These are phyloP conservation scores for Phytoseiulus persimilis DNA, from an alignment of 2,888 invertebrate genomes.

Conservation along the genomic window DNA sequence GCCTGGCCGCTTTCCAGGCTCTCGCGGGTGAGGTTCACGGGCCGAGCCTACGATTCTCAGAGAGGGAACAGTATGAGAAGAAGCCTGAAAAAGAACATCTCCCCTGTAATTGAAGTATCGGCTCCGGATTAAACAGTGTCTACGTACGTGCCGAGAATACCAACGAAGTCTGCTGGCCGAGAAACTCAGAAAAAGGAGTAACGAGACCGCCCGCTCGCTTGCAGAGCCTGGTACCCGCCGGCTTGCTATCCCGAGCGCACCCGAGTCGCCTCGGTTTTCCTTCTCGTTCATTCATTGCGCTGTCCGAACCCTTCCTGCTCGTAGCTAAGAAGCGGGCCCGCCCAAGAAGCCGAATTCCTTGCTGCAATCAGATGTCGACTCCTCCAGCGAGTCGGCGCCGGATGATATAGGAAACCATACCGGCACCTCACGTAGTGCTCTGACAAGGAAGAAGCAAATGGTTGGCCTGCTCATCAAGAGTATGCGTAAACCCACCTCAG, in stretches of 20 bases:
- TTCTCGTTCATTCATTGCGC: background rate
- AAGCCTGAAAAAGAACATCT: background rate
- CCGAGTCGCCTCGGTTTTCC: background rate
- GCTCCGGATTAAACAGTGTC: conserved; percentile 32
- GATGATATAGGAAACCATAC: too few relatives aligned
- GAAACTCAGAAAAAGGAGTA: background rate
- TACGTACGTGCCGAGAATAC: conserved; percentile 34
- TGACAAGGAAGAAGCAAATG: too few relatives aligned
- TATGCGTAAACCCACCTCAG: too few relatives aligned
- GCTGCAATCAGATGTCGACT: background rate
- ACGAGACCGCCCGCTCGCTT: background rate
- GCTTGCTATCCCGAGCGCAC: background rate
- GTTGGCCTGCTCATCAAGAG: too few relatives aligned
- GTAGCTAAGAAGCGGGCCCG: background rate
- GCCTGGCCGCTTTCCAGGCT: background rate
- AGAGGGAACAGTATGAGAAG: background rate
- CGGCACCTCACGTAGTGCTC: too few relatives aligned
- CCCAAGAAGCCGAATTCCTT: background rate
- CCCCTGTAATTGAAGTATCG: conserved; percentile 33
- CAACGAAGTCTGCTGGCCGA: conserved; percentile 19
- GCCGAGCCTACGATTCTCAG: background rate
- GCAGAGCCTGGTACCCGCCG: background rate
- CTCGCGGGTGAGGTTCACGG: background rate
- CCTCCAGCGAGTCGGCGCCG: background rate
- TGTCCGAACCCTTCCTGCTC: background rate